These are phyloP conservation scores for Anas bernieri DNA, from an alignment of 2,797 vertebrate species.

Conservation along the genomic window DNA sequence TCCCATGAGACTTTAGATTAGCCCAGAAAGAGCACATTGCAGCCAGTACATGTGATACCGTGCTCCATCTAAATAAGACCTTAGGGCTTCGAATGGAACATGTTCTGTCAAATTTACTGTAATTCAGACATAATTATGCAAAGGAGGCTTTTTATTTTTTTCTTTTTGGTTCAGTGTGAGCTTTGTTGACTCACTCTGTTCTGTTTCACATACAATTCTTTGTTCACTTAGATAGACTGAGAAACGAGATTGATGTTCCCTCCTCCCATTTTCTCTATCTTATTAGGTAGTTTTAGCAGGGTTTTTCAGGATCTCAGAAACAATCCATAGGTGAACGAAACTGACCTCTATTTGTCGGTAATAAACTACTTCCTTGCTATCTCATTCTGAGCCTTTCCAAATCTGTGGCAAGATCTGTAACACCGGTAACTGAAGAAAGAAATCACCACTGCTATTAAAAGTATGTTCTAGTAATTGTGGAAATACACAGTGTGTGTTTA, in stretches of 20 bases:
- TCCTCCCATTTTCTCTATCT: not conserved
- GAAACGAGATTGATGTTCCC: slow-evolving; percentile 40
- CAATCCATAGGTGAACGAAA: not conserved
- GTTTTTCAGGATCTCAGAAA: slow-evolving; percentile 11
- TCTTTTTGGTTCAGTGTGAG: not conserved
- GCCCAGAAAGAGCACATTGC: not conserved
- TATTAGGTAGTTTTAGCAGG: not conserved
- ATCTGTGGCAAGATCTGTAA: not conserved
- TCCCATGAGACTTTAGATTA: not conserved
- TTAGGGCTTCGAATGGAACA: slow-evolving; percentile 5
- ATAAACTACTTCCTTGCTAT: not conserved
- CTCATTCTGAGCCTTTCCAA: not conserved
- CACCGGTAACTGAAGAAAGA: not conserved
- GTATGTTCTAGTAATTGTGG: not conserved
- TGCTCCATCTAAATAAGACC: slow-evolving; percentile 27
- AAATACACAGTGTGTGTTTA: not conserved
- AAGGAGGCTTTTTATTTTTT: slow-evolving; percentile 20
- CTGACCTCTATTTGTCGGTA: not conserved
- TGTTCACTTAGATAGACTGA: slow-evolving; percentile 5
- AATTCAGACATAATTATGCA: slow-evolving; percentile 40
- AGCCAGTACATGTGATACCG: not conserved
- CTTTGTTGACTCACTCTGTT: slow-evolving; percentile 1
- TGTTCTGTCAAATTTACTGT: slow-evolving; percentile 18
- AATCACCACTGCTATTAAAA: not conserved
- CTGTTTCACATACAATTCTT: not conserved